Conservation (phyloP, 1,140 invertebrate species). For the Trichoplusia ni region DNA sequence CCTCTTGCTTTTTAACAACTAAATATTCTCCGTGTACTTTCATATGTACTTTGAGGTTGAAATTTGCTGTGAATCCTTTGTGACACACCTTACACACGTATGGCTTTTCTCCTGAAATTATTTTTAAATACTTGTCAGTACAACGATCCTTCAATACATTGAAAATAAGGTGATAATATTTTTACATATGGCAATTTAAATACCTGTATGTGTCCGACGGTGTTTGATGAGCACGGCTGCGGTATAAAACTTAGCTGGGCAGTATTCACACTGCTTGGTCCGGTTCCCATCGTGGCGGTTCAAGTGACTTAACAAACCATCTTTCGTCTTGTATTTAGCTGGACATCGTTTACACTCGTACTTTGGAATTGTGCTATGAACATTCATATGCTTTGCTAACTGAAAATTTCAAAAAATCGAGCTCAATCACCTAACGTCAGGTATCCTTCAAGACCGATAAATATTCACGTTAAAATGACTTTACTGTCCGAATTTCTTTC, state of each 20-base stretch:
- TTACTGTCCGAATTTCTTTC: too few relatives aligned
- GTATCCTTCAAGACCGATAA: too few relatives aligned
- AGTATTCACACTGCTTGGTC: slow-evolving; percentile 54
- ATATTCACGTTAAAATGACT: too few relatives aligned
- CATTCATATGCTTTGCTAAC: slow-evolving; percentile 50
- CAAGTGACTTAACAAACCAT: slow-evolving; percentile 41
- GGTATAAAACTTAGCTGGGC: slow-evolving; percentile 53
- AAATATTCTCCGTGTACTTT: slow-evolving; percentile 66
- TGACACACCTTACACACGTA: slow-evolving; percentile 65
- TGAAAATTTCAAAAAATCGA: slow-evolving; percentile 38
- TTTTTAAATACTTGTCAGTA: too few relatives aligned
- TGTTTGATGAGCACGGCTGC: slow-evolving; percentile 59
- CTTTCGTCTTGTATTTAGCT: slow-evolving; percentile 44
- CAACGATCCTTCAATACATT: too few relatives aligned
- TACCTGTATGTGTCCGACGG: slow-evolving; percentile 66
- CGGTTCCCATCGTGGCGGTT: slow-evolving; percentile 56
- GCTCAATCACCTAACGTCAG: too few relatives aligned
- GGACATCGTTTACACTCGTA: slow-evolving; percentile 62
- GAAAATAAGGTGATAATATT: background rate
- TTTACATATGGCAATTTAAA: background rate
- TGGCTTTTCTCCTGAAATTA: slow-evolving; percentile 65
- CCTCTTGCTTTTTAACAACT: slow-evolving; percentile 43
- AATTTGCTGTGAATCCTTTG: slow-evolving; percentile 61
- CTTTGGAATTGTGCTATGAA: slow-evolving; percentile 43
- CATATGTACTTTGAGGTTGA: slow-evolving; percentile 74